Percentiles rank a stretch among this genome's conserved stretches.
phyloP scores from a whole-genome alignment of 2,113 vertebrate genomes.

The Zootoca vivipara region DNA sequence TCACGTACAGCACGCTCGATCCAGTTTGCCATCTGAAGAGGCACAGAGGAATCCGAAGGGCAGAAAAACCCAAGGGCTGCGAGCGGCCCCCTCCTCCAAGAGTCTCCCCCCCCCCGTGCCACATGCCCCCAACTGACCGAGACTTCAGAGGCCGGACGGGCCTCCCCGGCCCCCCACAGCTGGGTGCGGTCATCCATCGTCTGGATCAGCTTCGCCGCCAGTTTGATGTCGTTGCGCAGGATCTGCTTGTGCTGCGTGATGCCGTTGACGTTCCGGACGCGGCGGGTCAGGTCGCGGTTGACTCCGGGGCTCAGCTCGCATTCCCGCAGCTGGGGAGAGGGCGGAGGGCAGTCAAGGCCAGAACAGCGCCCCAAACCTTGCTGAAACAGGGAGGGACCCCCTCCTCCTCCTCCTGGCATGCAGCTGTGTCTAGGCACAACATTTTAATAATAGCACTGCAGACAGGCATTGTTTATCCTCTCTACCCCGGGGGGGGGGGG shows the following conservation, averaged over 20 bases:
- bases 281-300: slow-evolving; percentile 87
- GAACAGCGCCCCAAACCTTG: not conserved
- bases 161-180: slow-evolving; percentile 80
- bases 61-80: no score
- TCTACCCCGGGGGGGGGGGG: no score
- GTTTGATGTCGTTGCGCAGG: slow-evolving; percentile 91
- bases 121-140: slow-evolving; percentile 57
- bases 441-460: no score
- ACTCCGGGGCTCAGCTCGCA: slow-evolving; percentile 91
- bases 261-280: slow-evolving; percentile 88
- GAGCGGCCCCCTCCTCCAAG: not conserved
- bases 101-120: no score
- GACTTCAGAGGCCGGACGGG: slow-evolving; percentile 65
- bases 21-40: not conserved
- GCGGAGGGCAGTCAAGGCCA: no score
- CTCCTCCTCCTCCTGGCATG: fast-evolving
- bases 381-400: no score
- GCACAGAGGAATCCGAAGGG: not conserved
- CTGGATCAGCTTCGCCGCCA: slow-evolving; percentile 90
- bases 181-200: slow-evolving; percentile 86
- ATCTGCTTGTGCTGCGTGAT: slow-evolving; percentile 92
- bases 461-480: no score
- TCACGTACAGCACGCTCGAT: no score
- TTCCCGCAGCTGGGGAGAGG: slow-evolving; percentile 80
- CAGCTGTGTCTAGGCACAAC: no score